A percentile compares a stretch with the other conserved stretches of the same genome.
phyloP scores from a whole-genome alignment of 92 coral and sea anemone species.

The Parazoanthus darwini region DNA sequence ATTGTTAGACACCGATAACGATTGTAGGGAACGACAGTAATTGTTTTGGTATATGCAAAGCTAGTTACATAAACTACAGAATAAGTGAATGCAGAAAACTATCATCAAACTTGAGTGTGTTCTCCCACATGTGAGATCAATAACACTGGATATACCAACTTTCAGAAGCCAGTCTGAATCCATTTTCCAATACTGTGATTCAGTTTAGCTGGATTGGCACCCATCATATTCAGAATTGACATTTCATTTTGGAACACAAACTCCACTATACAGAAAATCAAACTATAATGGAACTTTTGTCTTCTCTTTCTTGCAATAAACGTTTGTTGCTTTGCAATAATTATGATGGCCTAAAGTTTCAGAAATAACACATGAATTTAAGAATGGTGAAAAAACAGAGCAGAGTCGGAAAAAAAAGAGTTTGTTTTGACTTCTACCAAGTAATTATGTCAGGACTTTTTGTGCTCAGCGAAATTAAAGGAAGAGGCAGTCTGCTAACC shows the following conservation, averaged over 20 bases:
- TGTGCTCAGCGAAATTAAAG: neutral
- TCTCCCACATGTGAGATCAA: neutral
- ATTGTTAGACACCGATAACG: neutral
- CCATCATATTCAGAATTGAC: too few species aligned
- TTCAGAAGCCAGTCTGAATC: too few species aligned
- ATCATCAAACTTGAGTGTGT: neutral
- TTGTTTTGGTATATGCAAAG: neutral
- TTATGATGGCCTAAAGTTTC: neutral
- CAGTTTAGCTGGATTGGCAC: too few species aligned
- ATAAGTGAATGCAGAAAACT: neutral
- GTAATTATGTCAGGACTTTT: neutral
- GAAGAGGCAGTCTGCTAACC: slow-evolving; percentile 50
- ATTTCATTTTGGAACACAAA: too few species aligned
- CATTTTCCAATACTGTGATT: too few species aligned
- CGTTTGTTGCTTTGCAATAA: too few species aligned
- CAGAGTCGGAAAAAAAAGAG: neutral
- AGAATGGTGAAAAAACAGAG: neutral
- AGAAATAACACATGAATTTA: too few species aligned
- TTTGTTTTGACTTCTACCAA: neutral
- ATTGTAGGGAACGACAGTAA: too few species aligned
- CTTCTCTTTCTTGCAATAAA: too few species aligned
- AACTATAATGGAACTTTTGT: too few species aligned
- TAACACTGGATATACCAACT: neutral
- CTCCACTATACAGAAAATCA: too few species aligned
- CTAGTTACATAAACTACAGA: neutral